Percentiles rank a stretch among this genome's conserved stretches.
These are phyloP conservation scores for Dicentrarchus labrax DNA, from an alignment of 2,113 vertebrate genomes.

Conservation along the genomic window DNA sequence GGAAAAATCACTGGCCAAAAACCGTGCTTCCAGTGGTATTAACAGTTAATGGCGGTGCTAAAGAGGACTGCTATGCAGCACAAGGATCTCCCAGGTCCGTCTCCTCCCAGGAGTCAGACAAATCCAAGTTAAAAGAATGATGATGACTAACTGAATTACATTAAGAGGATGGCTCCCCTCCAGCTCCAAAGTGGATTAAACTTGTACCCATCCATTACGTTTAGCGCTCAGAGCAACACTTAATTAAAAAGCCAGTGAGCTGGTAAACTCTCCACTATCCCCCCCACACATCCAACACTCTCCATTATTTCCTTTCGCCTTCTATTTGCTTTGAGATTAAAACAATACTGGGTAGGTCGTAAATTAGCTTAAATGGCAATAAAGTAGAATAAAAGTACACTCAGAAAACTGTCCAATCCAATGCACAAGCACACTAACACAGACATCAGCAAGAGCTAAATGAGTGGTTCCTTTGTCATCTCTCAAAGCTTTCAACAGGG, in stretches of 20 bases:
- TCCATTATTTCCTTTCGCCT: conserved; percentile 6
- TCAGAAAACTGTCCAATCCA: neutral
- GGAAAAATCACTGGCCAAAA: conserved; percentile 20
- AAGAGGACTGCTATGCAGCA: conserved; percentile 4
- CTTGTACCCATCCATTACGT: conserved; percentile 63
- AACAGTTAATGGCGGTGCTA: conserved; percentile 14
- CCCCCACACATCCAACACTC: conserved; percentile 23
- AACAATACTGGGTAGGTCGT: conserved; percentile 31
- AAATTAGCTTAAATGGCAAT: conserved; percentile 36
- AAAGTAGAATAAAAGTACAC: neutral
- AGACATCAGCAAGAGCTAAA: neutral
- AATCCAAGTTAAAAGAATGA: conserved; percentile 63
- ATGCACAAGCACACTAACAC: conserved; percentile 2
- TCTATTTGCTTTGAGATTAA: conserved; percentile 57
- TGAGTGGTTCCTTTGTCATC: neutral
- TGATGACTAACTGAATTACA: conserved; percentile 68
- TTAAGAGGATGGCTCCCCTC: conserved; percentile 71
- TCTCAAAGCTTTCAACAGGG: conserved; percentile 6
- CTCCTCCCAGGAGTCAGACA: conserved; percentile 49
- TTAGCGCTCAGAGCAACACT: conserved; percentile 60
- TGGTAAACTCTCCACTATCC: conserved; percentile 19
- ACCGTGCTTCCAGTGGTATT: conserved; percentile 10
- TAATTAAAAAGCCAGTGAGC: conserved; percentile 73
- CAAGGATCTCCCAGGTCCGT: conserved; percentile 12
- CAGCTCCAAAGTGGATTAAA: conserved; percentile 77